Conservation (phyloP, 2,113 vertebrate species). For the Baryphthengus martii region DNA sequence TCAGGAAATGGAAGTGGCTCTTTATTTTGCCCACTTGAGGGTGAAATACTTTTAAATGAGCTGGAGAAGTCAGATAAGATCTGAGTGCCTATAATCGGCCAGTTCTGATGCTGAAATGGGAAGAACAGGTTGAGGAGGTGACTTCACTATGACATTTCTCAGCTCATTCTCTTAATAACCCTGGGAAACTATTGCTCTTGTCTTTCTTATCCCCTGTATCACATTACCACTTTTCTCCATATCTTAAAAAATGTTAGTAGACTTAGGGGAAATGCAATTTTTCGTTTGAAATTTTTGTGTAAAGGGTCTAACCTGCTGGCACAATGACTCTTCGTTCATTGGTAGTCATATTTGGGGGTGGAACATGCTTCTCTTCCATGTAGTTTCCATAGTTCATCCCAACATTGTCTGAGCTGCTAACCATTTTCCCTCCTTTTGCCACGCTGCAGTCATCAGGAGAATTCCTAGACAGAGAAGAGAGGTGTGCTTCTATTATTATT, state of each 20-base stretch:
- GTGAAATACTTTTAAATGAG: background rate
- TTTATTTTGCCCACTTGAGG: background rate
- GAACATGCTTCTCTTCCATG: constrained; percentile 87
- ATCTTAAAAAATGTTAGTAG: background rate
- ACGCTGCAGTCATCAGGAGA: constrained; percentile 84
- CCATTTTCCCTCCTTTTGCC: constrained; percentile 83
- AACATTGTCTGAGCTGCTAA: constrained; percentile 72
- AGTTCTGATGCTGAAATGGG: background rate
- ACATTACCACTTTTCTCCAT: background rate
- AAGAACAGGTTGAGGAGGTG: background rate
- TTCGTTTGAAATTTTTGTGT: background rate
- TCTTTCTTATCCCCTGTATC: background rate
- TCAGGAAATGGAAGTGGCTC: background rate
- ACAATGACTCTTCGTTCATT: constrained; percentile 87
- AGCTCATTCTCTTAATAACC: background rate
- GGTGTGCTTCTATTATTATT: background rate
- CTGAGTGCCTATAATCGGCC: background rate
- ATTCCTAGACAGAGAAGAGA: constrained; percentile 69
- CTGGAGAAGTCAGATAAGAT: background rate
- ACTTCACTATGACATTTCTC: background rate
- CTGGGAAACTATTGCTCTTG: background rate
- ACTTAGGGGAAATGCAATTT: background rate
- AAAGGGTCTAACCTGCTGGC: constrained; percentile 81
- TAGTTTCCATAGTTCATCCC: constrained; percentile 84
- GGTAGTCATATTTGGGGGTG: constrained; percentile 87